These are phyloP conservation scores for Pempheris klunzingeri DNA, from an alignment of 2,797 vertebrate genomes.

Conservation along the genomic window DNA sequence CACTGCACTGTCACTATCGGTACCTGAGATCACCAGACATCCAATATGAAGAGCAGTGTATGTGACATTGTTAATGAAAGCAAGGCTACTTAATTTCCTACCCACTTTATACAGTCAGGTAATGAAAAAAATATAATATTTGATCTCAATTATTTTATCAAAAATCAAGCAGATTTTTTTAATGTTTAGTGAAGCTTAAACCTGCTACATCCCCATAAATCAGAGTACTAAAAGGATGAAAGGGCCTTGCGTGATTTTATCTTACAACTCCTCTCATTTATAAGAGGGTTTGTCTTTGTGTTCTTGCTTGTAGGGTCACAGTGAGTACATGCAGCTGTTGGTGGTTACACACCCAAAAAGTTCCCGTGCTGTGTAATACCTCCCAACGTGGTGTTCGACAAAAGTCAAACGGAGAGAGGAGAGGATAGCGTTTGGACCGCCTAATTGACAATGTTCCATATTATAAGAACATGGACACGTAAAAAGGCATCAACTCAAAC, in stretches of 20 bases:
- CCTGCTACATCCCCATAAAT: neutral
- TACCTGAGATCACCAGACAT: neutral
- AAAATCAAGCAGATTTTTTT: neutral
- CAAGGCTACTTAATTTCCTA: neutral
- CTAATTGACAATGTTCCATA: neutral
- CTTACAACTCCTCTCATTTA: constrained; percentile 20
- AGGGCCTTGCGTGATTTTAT: constrained; percentile 13
- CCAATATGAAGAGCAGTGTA: neutral
- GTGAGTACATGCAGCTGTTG: constrained; percentile 51
- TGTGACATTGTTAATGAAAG: neutral
- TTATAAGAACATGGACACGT: neutral
- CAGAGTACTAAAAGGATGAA: neutral
- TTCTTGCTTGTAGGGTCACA: constrained; percentile 36
- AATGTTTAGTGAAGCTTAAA: neutral
- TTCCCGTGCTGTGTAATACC: constrained; percentile 35
- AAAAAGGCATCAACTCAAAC: neutral
- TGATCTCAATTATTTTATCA: neutral
- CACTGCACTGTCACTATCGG: neutral
- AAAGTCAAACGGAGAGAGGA: constrained; percentile 7
- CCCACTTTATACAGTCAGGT: neutral
- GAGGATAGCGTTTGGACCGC: neutral
- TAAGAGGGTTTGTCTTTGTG: constrained; percentile 33
- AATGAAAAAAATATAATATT: neutral
- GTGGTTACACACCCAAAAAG: constrained; percentile 47
- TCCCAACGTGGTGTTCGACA: constrained; percentile 26